Percentiles rank a stretch among this genome's conserved stretches.
These are phyloP conservation scores for Molanna angustata DNA, from an alignment of 2,888 invertebrate species.

Conservation along the genomic window DNA sequence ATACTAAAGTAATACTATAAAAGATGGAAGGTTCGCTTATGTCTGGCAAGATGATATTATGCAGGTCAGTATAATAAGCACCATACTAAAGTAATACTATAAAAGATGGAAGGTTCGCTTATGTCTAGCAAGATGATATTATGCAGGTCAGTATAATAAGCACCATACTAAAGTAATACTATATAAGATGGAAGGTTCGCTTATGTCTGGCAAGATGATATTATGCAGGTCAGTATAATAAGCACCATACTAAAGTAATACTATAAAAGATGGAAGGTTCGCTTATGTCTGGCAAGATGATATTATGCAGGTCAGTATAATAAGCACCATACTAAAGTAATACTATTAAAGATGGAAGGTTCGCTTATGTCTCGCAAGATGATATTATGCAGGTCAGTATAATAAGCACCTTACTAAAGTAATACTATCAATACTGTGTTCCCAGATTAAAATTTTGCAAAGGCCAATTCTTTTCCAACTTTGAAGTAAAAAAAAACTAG, in stretches of 20 bases:
- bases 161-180: too few species aligned
- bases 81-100: too few species aligned
- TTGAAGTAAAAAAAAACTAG: too few species aligned
- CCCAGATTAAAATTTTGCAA: too few species aligned
- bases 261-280: conserved; percentile 92
- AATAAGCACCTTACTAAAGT: too few species aligned
- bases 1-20: conserved; percentile 67
- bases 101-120: conserved; percentile 92
- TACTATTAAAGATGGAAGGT: conserved; percentile 93
- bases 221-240: conserved; percentile 83
- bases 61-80: too few species aligned
- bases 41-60: conserved; percentile 96
- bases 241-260: too few species aligned
- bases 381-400: conserved; percentile 87
- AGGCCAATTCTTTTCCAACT: too few species aligned
- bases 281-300: conserved; percentile 96
- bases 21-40: conserved; percentile 91
- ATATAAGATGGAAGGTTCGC: conserved; percentile 93
- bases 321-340: too few species aligned
- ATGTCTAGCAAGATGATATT: conserved; percentile 95
- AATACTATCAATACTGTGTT: too few species aligned
- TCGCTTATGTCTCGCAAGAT: conserved; percentile 94
- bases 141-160: conserved; percentile 82
- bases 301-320: conserved; percentile 81
- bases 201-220: conserved; percentile 94